Evolutionary conservation across 1,140 invertebrate species (phyloP).

Genomic region (Meloidogyne exigua): DNA sequence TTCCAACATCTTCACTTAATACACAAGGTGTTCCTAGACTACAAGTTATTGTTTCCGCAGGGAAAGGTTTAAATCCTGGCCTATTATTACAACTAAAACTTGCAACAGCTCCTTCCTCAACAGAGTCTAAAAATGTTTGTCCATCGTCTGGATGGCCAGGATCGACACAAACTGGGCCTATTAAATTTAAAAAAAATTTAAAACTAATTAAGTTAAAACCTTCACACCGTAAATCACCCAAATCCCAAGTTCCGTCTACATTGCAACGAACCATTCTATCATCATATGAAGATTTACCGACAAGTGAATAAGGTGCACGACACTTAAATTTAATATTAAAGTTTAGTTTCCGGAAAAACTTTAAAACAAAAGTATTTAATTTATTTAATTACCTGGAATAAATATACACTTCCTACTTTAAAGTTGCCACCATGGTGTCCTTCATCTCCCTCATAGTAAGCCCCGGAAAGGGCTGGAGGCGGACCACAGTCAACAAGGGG

Average conservation of each 20-base stretch:
- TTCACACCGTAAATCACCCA: conserved; percentile 89
- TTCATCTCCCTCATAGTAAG: conserved; percentile 79
- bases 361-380: too few species aligned
- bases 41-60: conserved; percentile 83
- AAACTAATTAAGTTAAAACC: conserved; percentile 49
- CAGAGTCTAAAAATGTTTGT: conserved; percentile 80
- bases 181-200: not conserved
- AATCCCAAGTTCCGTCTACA: conserved; percentile 90
- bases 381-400: conserved; percentile 72
- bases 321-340: conserved; percentile 72
- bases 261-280: conserved; percentile 88
- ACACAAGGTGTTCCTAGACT: conserved; percentile 87
- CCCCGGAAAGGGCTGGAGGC: conserved; percentile 71
- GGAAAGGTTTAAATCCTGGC: conserved; percentile 87
- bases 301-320: conserved; percentile 88
- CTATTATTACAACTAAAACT: conserved; percentile 81
- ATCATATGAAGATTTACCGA: conserved; percentile 83
- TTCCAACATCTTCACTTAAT: conserved; percentile 83
- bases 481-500: conserved; percentile 62
- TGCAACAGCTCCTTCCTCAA: conserved; percentile 86
- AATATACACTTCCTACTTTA: conserved; percentile 73
- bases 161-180: conserved; percentile 84
- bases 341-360: not conserved
- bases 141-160: conserved; percentile 89
- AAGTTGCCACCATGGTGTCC: conserved; percentile 72